Evolutionary conservation across 2,113 vertebrate species (phyloP), one percentile per base, ranked within the genome.

Genomic region (Neogale vison): DNA sequence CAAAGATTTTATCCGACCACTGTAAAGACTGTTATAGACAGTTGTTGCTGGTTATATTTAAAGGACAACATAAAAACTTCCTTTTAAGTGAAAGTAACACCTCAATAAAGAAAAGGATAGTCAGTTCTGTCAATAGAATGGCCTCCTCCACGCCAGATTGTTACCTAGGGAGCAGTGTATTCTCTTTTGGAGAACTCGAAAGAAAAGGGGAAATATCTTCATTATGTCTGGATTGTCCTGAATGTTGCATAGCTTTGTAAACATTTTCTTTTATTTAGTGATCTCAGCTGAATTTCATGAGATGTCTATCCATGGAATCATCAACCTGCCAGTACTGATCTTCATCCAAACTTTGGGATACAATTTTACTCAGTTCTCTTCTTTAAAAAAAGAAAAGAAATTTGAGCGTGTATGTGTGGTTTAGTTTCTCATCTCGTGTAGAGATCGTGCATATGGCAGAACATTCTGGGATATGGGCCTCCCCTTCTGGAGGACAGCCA

Each of bases 31-130:
- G 52, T 31, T 84, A 11, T 39, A 36, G 77, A n/a, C 10, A 63
- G 6, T 15, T n/a, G 45, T 79, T 86, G 47, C 87, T 82, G 89
- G 15, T 55, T 61, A 67, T 88, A 74, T 90, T 94, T 92, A 72
- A 91, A 97, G 29, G 26, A 13, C 18, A 67, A n/a, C 34, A 72
- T 52, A 52, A 61, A 81, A 89, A 86, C 23, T 1, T 42, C 47
- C 69, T 29, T 92, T 90, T 45, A 63, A 76, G 67, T 57, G 15
- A 84, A 87, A 92, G 72, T 87, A 88, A 67, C 86, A 45, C 26
- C 1, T 31, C 80, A 80, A 29, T 76, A 77, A 63, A 74, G 61
- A 36, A 81, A 90, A 61, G 31, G 2, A 0, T 61, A 14, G 31
- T 71, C 11, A 34, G 12, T n/a, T 52, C 29, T 82, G 34, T 20